Conservation (phyloP, 2,888 invertebrate genomes). For the Orthosia cruda region DNA sequence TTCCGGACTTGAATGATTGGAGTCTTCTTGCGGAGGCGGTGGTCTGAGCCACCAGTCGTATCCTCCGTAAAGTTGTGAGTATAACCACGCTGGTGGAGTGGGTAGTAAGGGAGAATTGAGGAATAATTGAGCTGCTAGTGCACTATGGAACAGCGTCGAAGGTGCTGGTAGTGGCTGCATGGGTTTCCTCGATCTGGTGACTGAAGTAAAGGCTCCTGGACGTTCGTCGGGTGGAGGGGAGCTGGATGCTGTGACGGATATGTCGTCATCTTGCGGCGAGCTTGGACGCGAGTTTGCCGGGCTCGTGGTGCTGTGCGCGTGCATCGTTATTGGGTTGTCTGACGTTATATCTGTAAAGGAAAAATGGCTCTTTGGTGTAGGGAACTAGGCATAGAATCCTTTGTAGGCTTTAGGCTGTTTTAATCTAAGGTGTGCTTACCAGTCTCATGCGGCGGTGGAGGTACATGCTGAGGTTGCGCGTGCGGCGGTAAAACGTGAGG, state of each 20-base stretch:
- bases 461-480: slow-evolving; percentile 86
- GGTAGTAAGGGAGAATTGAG: slow-evolving; percentile 95
- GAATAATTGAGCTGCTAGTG: slow-evolving; percentile 94
- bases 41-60: slow-evolving; percentile 94
- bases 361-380: slow-evolving; percentile 14
- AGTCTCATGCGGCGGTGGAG: slow-evolving; percentile 91
- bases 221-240: slow-evolving; percentile 90
- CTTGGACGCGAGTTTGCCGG: slow-evolving; percentile 93
- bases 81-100: slow-evolving; percentile 95
- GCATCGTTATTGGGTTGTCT: slow-evolving; percentile 88
- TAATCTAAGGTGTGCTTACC: slow-evolving; percentile 70
- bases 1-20: slow-evolving; percentile 86
- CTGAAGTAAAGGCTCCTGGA: slow-evolving; percentile 91
- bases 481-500: slow-evolving; percentile 91
- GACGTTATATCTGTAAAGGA: slow-evolving; percentile 82
- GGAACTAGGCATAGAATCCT: not conserved
- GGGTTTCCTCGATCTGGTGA: slow-evolving; percentile 87
- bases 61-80: slow-evolving; percentile 94
- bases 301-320: slow-evolving; percentile 94
- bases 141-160: slow-evolving; percentile 89
- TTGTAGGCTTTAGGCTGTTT: not conserved
- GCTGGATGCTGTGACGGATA: slow-evolving; percentile 93
- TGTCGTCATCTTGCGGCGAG: slow-evolving; percentile 92
- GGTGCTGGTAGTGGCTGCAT: slow-evolving; percentile 88
- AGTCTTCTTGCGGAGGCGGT: slow-evolving; percentile 86